Evolutionary conservation across 30 jellyfish, hydroid and myxozoan genomes (phyloP).

Genomic region (Aurelia sp.): DNA sequence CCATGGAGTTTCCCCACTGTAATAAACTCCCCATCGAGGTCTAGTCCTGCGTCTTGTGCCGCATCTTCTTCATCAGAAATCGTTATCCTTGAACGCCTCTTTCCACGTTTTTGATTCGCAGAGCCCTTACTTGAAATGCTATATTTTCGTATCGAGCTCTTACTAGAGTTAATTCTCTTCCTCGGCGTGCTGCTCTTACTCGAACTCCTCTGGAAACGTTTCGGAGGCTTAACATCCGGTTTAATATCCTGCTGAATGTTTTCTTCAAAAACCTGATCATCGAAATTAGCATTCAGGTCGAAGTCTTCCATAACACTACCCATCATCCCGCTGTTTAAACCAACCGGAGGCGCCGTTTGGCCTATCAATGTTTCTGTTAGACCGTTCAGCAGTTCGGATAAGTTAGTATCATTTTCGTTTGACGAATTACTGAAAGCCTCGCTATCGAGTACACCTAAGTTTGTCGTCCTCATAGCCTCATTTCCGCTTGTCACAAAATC

Average conservation of each 20-base stretch:
- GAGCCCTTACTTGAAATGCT: slow-evolving; percentile 24
- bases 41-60: slow-evolving; percentile 48
- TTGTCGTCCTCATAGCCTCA: neutral
- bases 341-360: slow-evolving; percentile 10
- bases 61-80: slow-evolving; percentile 65
- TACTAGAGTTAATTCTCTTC: slow-evolving; percentile 16
- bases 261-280: slow-evolving; percentile 63
- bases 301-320: slow-evolving; percentile 12
- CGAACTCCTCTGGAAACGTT: slow-evolving; percentile 29
- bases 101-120: slow-evolving; percentile 40
- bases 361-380: slow-evolving; percentile 28
- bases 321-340: neutral
- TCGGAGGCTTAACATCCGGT: slow-evolving; percentile 36
- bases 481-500: slow-evolving; percentile 20
- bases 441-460: neutral
- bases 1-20: slow-evolving; percentile 67
- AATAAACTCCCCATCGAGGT: slow-evolving; percentile 68
- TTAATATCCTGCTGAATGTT: slow-evolving; percentile 9
- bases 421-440: neutral
- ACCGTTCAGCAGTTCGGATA: slow-evolving; percentile 14
- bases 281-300: slow-evolving; percentile 53
- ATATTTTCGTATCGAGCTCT: neutral
- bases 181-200: slow-evolving; percentile 23
- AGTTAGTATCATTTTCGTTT: slow-evolving; percentile 1
- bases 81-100: slow-evolving; percentile 56